Conservation (phyloP, 2,797 vertebrate species). For the Mormyrus hasselquistii region DNA sequence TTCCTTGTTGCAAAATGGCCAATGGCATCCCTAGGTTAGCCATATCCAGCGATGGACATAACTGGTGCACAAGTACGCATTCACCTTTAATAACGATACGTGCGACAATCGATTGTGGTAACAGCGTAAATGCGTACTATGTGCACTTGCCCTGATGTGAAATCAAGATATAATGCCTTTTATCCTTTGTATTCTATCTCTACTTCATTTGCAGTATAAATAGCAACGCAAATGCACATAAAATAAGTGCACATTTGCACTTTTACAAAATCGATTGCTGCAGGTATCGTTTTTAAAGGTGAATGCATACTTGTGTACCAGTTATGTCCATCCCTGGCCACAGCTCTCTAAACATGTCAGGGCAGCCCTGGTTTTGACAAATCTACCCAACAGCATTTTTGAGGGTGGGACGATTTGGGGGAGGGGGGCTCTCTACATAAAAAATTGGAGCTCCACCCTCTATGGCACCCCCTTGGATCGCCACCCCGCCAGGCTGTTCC, state of each 20-base stretch:
- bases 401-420: background rate
- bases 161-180: too few species aligned
- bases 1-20: background rate
- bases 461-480: background rate
- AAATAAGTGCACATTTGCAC: too few species aligned
- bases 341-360: background rate
- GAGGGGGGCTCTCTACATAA: background rate
- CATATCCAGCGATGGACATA: too few species aligned
- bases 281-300: too few species aligned
- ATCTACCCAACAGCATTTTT: background rate
- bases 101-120: too few species aligned
- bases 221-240: too few species aligned
- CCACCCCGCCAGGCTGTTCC: background rate
- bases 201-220: too few species aligned
- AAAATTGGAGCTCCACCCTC: background rate
- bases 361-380: background rate
- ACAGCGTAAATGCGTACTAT: too few species aligned
- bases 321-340: background rate
- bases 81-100: background rate
- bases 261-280: too few species aligned
- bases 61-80: background rate
- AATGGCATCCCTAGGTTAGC: background rate
- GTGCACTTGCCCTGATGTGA: too few species aligned
- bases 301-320: too few species aligned
- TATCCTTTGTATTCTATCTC: too few species aligned